A percentile compares a stretch with the other conserved stretches of the same genome.
Conservation (phyloP, 2,888 invertebrate genomes). For the Dasysyrphus albostriatus region DNA sequence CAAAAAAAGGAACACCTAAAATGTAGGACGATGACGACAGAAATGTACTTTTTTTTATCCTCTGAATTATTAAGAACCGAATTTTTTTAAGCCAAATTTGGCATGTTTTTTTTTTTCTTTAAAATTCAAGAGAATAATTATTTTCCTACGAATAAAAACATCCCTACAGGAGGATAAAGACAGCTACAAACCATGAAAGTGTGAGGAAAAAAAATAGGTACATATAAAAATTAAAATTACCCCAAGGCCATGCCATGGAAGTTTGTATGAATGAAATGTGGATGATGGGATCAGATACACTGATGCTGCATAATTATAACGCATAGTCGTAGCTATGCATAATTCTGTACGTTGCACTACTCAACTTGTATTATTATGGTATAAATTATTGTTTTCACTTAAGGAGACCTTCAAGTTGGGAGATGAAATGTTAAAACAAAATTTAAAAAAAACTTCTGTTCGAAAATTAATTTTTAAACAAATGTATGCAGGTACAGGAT, state of each 20-base stretch:
- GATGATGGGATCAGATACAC: slow-evolving; percentile 14
- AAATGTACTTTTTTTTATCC: too few species aligned
- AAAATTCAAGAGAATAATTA: neutral
- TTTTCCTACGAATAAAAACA: slow-evolving; percentile 1
- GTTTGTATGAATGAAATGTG: slow-evolving; percentile 1
- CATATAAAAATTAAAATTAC: slow-evolving; percentile 20
- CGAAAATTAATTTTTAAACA: too few species aligned
- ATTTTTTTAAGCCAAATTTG: slow-evolving; percentile 7
- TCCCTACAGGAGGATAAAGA: neutral
- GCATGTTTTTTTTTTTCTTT: neutral
- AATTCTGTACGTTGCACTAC: neutral
- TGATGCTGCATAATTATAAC: neutral
- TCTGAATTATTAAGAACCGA: slow-evolving; percentile 10
- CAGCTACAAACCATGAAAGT: neutral
- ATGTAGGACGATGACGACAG: slow-evolving; percentile 13
- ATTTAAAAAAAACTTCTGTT: too few species aligned
- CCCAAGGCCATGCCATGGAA: slow-evolving; percentile 6
- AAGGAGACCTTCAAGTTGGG: neutral
- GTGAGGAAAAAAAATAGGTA: neutral
- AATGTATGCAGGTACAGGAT: too few species aligned
- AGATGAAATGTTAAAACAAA: too few species aligned
- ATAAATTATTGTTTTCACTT: slow-evolving; percentile 7
- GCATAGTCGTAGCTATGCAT: too few species aligned
- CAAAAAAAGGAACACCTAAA: neutral
- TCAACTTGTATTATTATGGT: slow-evolving; percentile 2